Evolutionary conservation across 1,140 invertebrate species (phyloP), one percentile per base, ranked within the genome.

Genomic region (Brachionus calyciflorus): DNA sequence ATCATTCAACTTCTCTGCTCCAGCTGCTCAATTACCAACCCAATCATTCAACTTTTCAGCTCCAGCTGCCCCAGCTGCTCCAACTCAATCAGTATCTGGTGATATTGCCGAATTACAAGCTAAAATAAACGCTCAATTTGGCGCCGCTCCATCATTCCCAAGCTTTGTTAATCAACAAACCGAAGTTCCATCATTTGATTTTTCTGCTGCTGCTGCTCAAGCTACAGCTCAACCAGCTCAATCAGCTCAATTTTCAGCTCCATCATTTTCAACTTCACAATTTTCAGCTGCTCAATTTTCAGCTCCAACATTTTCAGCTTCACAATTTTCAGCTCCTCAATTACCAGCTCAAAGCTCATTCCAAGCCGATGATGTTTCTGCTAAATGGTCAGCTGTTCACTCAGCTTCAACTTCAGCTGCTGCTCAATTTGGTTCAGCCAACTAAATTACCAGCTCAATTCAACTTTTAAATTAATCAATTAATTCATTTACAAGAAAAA

Each of bases 321-420:
- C 26, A 12, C 55, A 60, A 60, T 17, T 37, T 0, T 28, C 21
- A 30, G 30, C 55, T 19, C 19, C 2, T 1, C 55, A 60, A 60
- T 60, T 60, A 7, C 37, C 55, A 30, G 55, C 55, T 9, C 55
- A 28, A 37, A 60, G n/a, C 33, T 60, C 55, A 60, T 60, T 60
- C 55, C 55, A 60, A 37, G 19, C 19, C 5, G 55, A 60, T 37
- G 55, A 60, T 33, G 10, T 60, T 33, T 33, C 28, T 1, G 19
- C 26, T 17, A 60, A 60, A 60, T 60, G 55, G 55, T 33, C 26
- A 4, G 30, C 55, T 60, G 55, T 28, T 7, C 24, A 30, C 17
- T 28, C 30, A 60, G 55, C 55, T 60, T 60, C 55, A 33, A 33
- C 28, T 33, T 26, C 28, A 33, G 55, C 28, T 60, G 55, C 55